Percentiles rank a stretch among this genome's conserved stretches.
Conservation (phyloP, 2,888 invertebrate genomes). For the Drosophila tripunctata region DNA sequence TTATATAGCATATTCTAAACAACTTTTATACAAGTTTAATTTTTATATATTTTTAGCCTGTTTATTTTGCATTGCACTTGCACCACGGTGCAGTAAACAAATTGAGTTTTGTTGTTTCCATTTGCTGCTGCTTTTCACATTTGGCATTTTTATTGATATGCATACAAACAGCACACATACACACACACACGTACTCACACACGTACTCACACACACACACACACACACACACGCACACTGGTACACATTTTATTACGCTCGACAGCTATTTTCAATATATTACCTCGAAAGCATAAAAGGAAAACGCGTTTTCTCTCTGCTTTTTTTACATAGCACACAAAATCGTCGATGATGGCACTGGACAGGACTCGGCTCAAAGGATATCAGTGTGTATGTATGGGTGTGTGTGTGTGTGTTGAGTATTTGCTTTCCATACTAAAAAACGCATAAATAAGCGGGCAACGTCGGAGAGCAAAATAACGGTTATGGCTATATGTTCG, state of each 20-base stretch:
- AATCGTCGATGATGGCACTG: constrained; percentile 33
- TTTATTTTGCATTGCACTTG: background rate
- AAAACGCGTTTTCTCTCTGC: constrained; percentile 47
- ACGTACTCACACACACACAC: constrained; percentile 24
- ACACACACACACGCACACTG: constrained; percentile 34
- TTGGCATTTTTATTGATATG: constrained; percentile 78
- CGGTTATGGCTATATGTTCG: constrained; percentile 61
- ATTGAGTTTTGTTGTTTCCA: constrained; percentile 63
- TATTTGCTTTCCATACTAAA: constrained; percentile 80
- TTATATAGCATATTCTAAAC: background rate
- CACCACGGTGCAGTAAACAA: constrained; percentile 64
- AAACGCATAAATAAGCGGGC: constrained; percentile 78
- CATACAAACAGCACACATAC: constrained; percentile 54
- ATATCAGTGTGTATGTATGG: constrained; percentile 48
- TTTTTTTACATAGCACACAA: constrained; percentile 72
- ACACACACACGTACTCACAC: constrained; percentile 21
- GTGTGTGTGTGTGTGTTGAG: constrained; percentile 23
- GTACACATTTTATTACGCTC: constrained; percentile 78
- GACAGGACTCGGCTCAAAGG: constrained; percentile 55
- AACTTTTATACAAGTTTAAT: too few relatives aligned
- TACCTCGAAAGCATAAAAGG: constrained; percentile 73
- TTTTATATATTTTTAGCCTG: background rate
- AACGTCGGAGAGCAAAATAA: constrained; percentile 69
- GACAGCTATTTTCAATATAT: constrained; percentile 82
- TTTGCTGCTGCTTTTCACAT: constrained; percentile 65